These are phyloP conservation scores for Trichonephila inaurata DNA, from an alignment of 1,140 invertebrate species.

Conservation along the genomic window DNA sequence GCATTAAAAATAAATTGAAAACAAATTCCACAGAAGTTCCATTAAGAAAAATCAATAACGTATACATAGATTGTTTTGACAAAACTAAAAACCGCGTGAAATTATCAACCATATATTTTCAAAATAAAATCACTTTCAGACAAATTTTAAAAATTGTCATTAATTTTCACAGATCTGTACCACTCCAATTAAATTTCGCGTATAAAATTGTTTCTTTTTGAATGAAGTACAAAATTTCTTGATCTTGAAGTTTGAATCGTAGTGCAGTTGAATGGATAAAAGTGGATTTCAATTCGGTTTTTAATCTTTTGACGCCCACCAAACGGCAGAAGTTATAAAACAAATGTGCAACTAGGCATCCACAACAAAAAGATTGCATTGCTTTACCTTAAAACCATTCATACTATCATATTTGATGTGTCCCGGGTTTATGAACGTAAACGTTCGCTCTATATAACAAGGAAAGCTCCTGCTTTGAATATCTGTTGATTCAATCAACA, in stretches of 20 bases:
- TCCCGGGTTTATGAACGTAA: slow-evolving; percentile 35
- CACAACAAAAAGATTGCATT: slow-evolving; percentile 30
- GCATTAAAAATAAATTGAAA: too few species aligned
- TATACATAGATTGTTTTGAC: too few species aligned
- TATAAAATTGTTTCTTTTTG: background rate
- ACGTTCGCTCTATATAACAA: slow-evolving; percentile 38
- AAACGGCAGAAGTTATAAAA: background rate
- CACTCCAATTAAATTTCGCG: background rate
- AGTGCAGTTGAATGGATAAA: background rate
- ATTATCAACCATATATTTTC: too few species aligned
- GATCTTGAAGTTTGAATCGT: background rate
- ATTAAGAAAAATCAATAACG: too few species aligned
- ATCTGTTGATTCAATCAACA: slow-evolving; percentile 32
- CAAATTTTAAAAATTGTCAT: background rate
- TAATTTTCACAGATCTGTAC: background rate
- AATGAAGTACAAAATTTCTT: background rate
- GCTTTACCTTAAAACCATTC: background rate
- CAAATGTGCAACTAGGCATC: slow-evolving; percentile 28
- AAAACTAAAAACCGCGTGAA: too few species aligned
- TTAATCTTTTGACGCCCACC: background rate
- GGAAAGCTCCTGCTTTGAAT: slow-evolving; percentile 60
- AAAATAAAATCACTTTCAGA: background rate
- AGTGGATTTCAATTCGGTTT: slow-evolving; percentile 36
- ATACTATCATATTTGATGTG: background rate
- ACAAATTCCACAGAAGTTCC: too few species aligned